phyloP scores from a whole-genome alignment of 2,888 invertebrate species.

The Pristionchus maxplancki region DNA sequence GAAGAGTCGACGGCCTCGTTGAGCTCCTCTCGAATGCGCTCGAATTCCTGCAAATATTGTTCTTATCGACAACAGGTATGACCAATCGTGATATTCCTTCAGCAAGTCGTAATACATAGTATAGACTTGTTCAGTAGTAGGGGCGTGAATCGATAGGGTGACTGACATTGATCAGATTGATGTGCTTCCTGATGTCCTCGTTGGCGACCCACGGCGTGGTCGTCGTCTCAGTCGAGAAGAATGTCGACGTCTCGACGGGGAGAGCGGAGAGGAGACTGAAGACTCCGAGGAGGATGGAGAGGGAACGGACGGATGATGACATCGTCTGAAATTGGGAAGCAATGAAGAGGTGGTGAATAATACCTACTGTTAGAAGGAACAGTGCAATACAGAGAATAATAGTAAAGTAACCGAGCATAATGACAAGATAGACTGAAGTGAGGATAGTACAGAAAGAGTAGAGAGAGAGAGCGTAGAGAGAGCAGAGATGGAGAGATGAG shows the following conservation, averaged over 20 bases:
- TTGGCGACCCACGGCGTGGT: not conserved
- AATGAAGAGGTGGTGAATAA: not conserved
- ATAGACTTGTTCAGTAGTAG: too few relatives aligned
- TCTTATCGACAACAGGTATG: not conserved
- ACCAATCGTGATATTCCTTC: too few relatives aligned
- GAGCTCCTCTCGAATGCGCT: slow-evolving; percentile 6
- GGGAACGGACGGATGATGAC: not conserved
- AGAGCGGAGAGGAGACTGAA: not conserved
- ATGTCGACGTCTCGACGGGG: not conserved
- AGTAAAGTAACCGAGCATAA: too few relatives aligned
- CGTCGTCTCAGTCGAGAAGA: not conserved
- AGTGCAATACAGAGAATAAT: not conserved
- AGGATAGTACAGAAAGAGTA: not conserved
- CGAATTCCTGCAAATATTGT: not conserved
- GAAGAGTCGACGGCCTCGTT: not conserved
- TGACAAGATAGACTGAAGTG: not conserved
- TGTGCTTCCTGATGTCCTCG: slow-evolving; percentile 7
- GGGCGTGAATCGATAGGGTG: too few relatives aligned
- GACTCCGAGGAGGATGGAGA: not conserved
- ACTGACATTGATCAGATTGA: slow-evolving; percentile 31
- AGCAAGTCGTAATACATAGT: too few relatives aligned
- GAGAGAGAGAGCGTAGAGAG: not conserved
- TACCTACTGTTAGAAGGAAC: too few relatives aligned
- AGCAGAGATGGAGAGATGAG: not conserved
- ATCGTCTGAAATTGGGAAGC: slow-evolving; percentile 3